phyloP scores from a whole-genome alignment of 1,140 invertebrate genomes.

The Bombyx mandarina region DNA sequence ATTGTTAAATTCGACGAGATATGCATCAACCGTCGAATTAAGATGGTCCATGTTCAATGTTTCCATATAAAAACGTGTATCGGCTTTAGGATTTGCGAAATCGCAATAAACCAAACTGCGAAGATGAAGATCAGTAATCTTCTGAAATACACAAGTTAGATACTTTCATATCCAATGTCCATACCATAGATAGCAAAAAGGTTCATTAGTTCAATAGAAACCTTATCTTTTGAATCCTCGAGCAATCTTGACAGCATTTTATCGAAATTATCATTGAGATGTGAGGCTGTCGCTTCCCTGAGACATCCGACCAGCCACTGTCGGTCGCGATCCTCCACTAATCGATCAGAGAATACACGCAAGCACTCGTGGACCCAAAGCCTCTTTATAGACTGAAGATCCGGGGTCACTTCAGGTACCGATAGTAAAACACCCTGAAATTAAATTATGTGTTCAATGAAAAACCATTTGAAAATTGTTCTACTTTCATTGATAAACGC shows the following conservation, averaged over 20 bases:
- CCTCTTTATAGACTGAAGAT: slow-evolving; percentile 89
- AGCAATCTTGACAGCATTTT: slow-evolving; percentile 58
- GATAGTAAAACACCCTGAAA: slow-evolving; percentile 90
- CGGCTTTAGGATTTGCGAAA: slow-evolving; percentile 94
- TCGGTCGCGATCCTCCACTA: slow-evolving; percentile 87
- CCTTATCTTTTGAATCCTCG: slow-evolving; percentile 33
- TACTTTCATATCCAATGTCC: no score
- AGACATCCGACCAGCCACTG: slow-evolving; percentile 83
- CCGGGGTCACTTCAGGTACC: slow-evolving; percentile 92
- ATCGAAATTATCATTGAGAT: slow-evolving; percentile 72
- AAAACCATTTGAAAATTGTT: no score
- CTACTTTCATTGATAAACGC: no score
- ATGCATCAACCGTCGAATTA: slow-evolving; percentile 88
- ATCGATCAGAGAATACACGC: slow-evolving; percentile 93
- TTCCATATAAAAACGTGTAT: slow-evolving; percentile 90
- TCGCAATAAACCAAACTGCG: slow-evolving; percentile 94
- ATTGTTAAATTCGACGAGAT: slow-evolving; percentile 93
- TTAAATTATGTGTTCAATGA: background rate
- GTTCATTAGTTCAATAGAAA: slow-evolving; percentile 3
- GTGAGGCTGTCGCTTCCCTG: slow-evolving; percentile 36
- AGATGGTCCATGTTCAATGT: slow-evolving; percentile 87
- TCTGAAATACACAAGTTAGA: background rate
- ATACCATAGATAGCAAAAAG: no score
- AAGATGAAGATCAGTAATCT: slow-evolving; percentile 80
- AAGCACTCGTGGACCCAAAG: slow-evolving; percentile 96